phyloP scores from a whole-genome alignment of 1,140 invertebrate species.

The Apis laboriosa region DNA sequence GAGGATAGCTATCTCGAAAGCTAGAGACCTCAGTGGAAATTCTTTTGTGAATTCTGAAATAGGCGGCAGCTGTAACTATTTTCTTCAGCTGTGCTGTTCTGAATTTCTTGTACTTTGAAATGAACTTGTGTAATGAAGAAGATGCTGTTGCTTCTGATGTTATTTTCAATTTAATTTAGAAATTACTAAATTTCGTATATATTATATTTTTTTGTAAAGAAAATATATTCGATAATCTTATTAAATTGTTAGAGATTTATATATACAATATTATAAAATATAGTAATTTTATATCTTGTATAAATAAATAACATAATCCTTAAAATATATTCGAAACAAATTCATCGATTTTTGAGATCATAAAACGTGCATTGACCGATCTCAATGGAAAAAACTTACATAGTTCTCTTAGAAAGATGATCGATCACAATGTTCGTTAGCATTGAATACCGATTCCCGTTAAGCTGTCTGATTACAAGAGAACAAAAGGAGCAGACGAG shows the following conservation, averaged over 20 bases:
- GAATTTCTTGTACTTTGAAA: neutral
- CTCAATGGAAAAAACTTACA: neutral
- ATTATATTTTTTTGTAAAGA: neutral
- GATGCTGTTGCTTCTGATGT: neutral
- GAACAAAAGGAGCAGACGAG: slow-evolving; percentile 16
- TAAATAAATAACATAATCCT: neutral
- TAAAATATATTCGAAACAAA: neutral
- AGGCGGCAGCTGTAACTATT: neutral
- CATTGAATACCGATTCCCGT: slow-evolving; percentile 18
- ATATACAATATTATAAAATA: no score
- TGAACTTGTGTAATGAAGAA: neutral
- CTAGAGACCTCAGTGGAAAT: neutral
- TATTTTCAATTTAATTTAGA: neutral
- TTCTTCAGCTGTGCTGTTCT: neutral
- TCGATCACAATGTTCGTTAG: slow-evolving; percentile 12
- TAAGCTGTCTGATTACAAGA: slow-evolving; percentile 36
- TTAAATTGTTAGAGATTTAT: no score
- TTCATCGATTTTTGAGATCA: neutral
- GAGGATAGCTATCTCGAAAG: neutral
- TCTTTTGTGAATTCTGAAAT: neutral
- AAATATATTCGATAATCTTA: neutral
- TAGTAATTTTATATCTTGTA: no score
- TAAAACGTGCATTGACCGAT: neutral
- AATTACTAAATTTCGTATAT: neutral
- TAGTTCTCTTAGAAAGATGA: neutral